Evolutionary conservation across 1,140 invertebrate species (phyloP), one percentile per base, ranked within the genome.

Genomic region (Neocloeon triangulifer): DNA sequence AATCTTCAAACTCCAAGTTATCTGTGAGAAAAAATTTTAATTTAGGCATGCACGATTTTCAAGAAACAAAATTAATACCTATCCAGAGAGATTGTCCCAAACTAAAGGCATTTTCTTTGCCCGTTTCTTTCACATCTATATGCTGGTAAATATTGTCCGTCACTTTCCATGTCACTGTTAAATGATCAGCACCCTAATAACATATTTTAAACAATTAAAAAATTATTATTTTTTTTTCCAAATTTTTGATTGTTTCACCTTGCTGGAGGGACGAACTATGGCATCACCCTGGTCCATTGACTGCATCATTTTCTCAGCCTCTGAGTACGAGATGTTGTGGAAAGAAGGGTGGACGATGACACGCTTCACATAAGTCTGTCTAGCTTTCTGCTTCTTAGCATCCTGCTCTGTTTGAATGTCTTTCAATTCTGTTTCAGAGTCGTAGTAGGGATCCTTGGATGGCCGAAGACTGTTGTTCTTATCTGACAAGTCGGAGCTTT

Each of bases 161-260:
- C 1, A 99, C 89, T 54, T 98, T 98, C 94, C 92, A 99, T 0
- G 92, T 96, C 1, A 95, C 81, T 0, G 92, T 97, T 26, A 99
- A 54, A 52, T 96, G 89, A 53, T 98, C 84, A 2, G 73, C 67
- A 25, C 89, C 91, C 62, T 76, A 37, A 22, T 30, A 29, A 30
- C 32, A 33, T 13, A 26, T 6, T n/a, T 6, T 12, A 18, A 18
- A 21, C 16, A n/a, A 33, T 19, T 8, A 18, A 17, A 32, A n/a
- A n/a, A n/a, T n/a, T n/a, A n/a, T n/a, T n/a, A n/a, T n/a, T n/a
- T n/a, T n/a, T n/a, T n/a, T n/a, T n/a, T n/a, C n/a, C n/a, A n/a
- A n/a, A n/a, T n/a, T n/a, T n/a, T n/a, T n/a, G n/a, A n/a, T n/a
- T n/a, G n/a, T n/a, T n/a, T n/a, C 43, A 69, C 66, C 61, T 94